Percentiles rank a stretch among this genome's conserved stretches.
These are phyloP conservation scores for Pseudochaenichthys georgianus DNA, from an alignment of 2,797 vertebrate species.

Conservation along the genomic window DNA sequence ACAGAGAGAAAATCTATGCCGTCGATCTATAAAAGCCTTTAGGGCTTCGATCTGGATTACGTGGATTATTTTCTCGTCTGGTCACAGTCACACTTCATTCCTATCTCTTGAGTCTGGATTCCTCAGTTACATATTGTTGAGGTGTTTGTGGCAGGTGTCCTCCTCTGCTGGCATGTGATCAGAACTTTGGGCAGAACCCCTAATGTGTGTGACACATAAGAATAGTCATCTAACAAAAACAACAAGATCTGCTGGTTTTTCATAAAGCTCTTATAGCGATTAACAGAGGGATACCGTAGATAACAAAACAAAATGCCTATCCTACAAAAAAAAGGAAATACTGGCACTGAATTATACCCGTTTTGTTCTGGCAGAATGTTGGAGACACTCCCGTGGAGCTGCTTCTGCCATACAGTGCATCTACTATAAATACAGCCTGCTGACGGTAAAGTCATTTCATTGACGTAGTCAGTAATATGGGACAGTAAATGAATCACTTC, in stretches of 20 bases:
- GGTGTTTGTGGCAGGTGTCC: conserved; percentile 15
- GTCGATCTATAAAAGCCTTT: conserved; percentile 88
- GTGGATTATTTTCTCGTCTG: conserved; percentile 84
- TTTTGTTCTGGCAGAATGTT: conserved; percentile 66
- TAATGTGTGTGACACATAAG: not conserved
- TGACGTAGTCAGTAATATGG: conserved; percentile 73
- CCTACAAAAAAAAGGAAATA: conserved; percentile 11
- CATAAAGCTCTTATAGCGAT: not conserved
- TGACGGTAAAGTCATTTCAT: conserved; percentile 78
- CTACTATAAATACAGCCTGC: conserved; percentile 75
- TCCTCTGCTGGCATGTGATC: conserved; percentile 4
- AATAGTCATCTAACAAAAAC: conserved; percentile 19
- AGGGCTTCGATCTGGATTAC: conserved; percentile 86
- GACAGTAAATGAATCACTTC: conserved; percentile 68
- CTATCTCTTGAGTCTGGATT: conserved; percentile 58
- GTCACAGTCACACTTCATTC: conserved; percentile 82
- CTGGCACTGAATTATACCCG: conserved; percentile 56
- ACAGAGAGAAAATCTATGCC: conserved; percentile 84
- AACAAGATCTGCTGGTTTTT: not conserved
- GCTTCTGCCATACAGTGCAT: conserved; percentile 71
- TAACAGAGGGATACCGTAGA: not conserved
- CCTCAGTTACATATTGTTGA: conserved; percentile 63
- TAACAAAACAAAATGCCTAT: conserved; percentile 1
- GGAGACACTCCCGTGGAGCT: conserved; percentile 73
- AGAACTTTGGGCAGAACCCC: conserved; percentile 15